These are phyloP conservation scores for Amphiprion clarkii DNA, from an alignment of 2,797 vertebrate species.

Conservation along the genomic window DNA sequence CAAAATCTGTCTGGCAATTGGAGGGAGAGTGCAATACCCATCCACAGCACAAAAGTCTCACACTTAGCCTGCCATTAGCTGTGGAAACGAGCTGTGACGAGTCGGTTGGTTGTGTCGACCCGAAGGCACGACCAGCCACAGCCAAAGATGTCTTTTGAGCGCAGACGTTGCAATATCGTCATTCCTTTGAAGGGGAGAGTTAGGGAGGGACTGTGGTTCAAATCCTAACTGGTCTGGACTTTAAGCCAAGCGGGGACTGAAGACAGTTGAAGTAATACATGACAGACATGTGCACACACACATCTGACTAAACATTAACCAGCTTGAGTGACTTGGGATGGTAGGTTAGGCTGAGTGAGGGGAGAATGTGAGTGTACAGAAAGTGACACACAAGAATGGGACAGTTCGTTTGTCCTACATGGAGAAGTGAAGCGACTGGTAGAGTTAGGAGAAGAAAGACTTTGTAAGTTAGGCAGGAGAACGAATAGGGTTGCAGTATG, in stretches of 20 bases:
- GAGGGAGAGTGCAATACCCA: constrained; percentile 84
- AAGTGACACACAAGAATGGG: constrained; percentile 31
- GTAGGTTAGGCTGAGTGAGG: constrained; percentile 39
- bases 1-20: constrained; percentile 65
- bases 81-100: constrained; percentile 76
- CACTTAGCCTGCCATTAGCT: constrained; percentile 64
- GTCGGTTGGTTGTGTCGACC: constrained; percentile 55
- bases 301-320: constrained; percentile 40
- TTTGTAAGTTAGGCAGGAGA: constrained; percentile 59
- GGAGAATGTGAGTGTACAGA: constrained; percentile 38
- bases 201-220: constrained; percentile 44
- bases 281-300: constrained; percentile 14
- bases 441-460: constrained; percentile 49
- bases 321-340: constrained; percentile 29
- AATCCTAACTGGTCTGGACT: constrained; percentile 39
- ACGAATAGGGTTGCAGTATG: constrained; percentile 38
- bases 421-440: constrained; percentile 23
- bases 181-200: constrained; percentile 57
- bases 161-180: constrained; percentile 57
- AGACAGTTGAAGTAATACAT: constrained; percentile 10
- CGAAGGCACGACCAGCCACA: constrained; percentile 54
- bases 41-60: constrained; percentile 68
- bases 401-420: constrained; percentile 17
- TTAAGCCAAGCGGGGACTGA: constrained; percentile 41
- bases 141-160: constrained; percentile 78